Base-by-base conservation (phyloP, 2,797 vertebrate species). In the Brachyalestes nurse region DNA sequence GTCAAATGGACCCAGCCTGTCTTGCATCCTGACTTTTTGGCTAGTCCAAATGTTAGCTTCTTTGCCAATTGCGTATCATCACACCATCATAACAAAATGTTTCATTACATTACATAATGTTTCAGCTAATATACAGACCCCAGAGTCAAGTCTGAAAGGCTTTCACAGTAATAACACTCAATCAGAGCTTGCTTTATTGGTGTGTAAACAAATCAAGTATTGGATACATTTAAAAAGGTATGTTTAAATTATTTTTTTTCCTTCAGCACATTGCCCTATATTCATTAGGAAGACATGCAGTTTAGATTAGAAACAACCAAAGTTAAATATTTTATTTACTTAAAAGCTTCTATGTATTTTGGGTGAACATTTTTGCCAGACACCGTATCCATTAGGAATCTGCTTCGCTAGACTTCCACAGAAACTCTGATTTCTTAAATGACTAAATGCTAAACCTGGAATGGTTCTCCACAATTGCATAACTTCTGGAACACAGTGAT, bases 401-500 rank as follows among this genome's bases (percentile, higher is more conserved):
- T 55, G 5, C n/a, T 57, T 57, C n/a, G 7, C 19, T 6, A n/a
- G 19, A 19, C 58, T 34, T 62, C 2, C 60, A 25, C 0, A 8
- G 38, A 28, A 66, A 40, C 62, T 5, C 38, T 40, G 6, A 3
- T 42, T 17, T 40, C 23, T 40, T 58, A 75, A 58, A 71, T 75
- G 72, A 21, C 72, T 67, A 25, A 5, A 17, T n/a, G 3, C 17
- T 66, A 67, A 67, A 67, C 34, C 64, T 78, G 70, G 69, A 72
- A 9, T 38, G 51, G 17, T 38, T 23, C 38, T 77, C 45, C 16
- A 40, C 51, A 66, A 77, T 2, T 25, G 61, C 72, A 0, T 51
- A 73, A 78, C 49, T 77, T 42, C 61, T 58, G 21, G 53, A 6
- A 67, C 69, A 73, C 10, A 60, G 10, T 67, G 81, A 82, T 73